Percentiles rank a stretch among this genome's conserved stretches.
Evolutionary conservation across 1,140 invertebrate species (phyloP).

Genomic region (Scaptomyza pallida): DNA sequence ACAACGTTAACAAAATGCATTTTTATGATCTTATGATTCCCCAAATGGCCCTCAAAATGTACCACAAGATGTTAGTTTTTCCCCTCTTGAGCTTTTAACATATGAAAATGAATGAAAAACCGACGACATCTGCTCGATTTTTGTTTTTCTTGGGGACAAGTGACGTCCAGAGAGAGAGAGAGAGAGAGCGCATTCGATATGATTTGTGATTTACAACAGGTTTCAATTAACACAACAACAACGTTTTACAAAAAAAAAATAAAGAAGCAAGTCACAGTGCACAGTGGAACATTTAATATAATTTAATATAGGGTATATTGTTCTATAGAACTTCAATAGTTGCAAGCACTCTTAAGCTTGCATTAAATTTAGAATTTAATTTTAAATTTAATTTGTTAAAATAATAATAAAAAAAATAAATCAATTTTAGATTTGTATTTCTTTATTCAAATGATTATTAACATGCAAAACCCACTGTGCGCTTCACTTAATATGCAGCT

Average conservation of each 20-base stretch:
- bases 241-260: background rate
- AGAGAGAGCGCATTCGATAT: conserved; percentile 38
- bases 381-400: too few species aligned
- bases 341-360: too few species aligned
- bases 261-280: conserved; percentile 8
- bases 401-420: too few species aligned
- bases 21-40: conserved; percentile 14
- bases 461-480: too few species aligned
- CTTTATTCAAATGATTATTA: too few species aligned
- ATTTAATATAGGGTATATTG: background rate
- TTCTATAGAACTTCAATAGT: too few species aligned
- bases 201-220: conserved; percentile 70
- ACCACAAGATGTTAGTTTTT: conserved; percentile 21
- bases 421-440: too few species aligned
- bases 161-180: conserved; percentile 16
- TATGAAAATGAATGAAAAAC: conserved; percentile 46
- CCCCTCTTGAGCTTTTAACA: conserved; percentile 25
- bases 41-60: conserved; percentile 21
- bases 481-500: too few species aligned
- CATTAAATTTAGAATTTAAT: too few species aligned
- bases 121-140: conserved; percentile 55
- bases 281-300: background rate
- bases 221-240: conserved; percentile 57
- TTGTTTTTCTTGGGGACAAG: conserved; percentile 32
- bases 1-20: background rate